Evolutionary conservation across 2,113 vertebrate species (phyloP).

Genomic region (Psophia crepitans): DNA sequence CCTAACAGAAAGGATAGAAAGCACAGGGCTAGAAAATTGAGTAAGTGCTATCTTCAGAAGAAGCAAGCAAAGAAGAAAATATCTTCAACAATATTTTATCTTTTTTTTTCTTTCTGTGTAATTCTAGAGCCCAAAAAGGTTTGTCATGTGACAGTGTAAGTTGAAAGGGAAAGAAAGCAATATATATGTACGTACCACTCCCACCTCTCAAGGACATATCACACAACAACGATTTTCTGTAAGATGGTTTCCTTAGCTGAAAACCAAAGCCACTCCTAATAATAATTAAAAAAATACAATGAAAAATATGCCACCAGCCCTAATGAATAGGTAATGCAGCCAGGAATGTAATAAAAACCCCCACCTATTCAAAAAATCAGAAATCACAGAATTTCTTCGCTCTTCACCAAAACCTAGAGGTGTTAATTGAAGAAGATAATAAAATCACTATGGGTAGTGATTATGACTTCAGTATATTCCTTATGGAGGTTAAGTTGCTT

Average conservation of each 20-base stretch:
- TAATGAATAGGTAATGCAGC: neutral
- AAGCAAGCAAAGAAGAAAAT: neutral
- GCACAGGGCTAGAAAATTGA: neutral
- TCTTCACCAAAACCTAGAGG: neutral
- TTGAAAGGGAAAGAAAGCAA: neutral
- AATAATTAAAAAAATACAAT: neutral
- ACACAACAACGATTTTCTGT: neutral
- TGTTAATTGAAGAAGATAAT: constrained; percentile 1
- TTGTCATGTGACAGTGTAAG: neutral
- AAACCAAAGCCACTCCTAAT: neutral
- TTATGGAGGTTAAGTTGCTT: neutral
- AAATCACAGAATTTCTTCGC: neutral
- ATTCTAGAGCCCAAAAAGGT: neutral
- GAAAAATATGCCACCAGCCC: neutral
- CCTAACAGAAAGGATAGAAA: neutral
- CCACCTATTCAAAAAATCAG: too few relatives aligned
- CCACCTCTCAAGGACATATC: fast-evolving
- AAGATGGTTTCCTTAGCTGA: neutral
- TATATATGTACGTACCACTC: fast-evolving
- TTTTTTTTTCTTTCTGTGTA: neutral
- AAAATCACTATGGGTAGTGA: neutral
- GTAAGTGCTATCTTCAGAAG: neutral
- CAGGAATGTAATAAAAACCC: neutral
- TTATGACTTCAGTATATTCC: neutral
- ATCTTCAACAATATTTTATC: neutral